Evolutionary conservation across 2,888 invertebrate species (phyloP).

Genomic region (Meloe dianella): DNA sequence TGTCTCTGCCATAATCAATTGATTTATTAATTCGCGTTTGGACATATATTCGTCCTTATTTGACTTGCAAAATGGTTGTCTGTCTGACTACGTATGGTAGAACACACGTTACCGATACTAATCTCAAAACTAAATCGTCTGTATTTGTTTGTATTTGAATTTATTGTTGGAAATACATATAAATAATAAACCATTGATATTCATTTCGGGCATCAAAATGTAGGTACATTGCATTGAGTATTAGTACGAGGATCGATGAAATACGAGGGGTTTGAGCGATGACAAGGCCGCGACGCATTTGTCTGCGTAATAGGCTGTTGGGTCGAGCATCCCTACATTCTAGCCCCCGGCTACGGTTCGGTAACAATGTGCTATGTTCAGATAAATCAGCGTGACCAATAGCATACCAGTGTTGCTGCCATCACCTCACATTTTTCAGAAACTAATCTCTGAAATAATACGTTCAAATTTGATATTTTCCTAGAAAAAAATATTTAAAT

Average conservation of each 20-base stretch:
- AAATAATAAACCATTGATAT: neutral
- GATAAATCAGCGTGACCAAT: slow-evolving; percentile 48
- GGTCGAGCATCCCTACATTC: slow-evolving; percentile 30
- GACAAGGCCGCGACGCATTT: slow-evolving; percentile 50
- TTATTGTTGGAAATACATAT: neutral
- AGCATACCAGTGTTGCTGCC: slow-evolving; percentile 14
- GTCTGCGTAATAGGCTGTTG: slow-evolving; percentile 49
- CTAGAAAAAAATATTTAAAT: neutral
- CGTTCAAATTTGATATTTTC: neutral
- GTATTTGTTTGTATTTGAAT: neutral
- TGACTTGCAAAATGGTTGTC: neutral
- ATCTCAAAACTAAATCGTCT: neutral
- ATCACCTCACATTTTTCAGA: neutral
- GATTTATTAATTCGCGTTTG: neutral
- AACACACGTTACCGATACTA: neutral
- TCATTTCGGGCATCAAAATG: neutral
- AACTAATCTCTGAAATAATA: neutral
- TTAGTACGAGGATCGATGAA: slow-evolving; percentile 27
- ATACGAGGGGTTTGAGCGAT: slow-evolving; percentile 43
- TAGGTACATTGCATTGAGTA: neutral
- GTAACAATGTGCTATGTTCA: slow-evolving; percentile 40
- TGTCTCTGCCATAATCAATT: neutral
- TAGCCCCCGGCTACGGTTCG: slow-evolving; percentile 35
- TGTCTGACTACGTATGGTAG: neutral
- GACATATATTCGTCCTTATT: neutral